Evolutionary conservation across 35 echinoderm and acorn worm genomes (phyloP).

Genomic region (Amphiura filiformis): DNA sequence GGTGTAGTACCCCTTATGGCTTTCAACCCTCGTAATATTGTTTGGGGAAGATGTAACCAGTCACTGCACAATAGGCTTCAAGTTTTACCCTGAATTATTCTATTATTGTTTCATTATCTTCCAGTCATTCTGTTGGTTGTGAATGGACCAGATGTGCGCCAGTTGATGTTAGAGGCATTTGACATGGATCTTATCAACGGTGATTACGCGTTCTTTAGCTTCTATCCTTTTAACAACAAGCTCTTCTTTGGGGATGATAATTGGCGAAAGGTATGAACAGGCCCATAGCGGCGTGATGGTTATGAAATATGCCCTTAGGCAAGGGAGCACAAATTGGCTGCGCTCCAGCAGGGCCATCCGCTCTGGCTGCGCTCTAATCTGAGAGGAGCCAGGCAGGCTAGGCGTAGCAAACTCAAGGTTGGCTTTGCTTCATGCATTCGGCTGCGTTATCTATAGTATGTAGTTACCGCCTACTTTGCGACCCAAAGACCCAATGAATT

Average conservation of each 20-base stretch:
- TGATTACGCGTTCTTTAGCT: slow-evolving; percentile 92
- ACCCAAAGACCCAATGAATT: too few species aligned
- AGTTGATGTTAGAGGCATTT: slow-evolving; percentile 80
- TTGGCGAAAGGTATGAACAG: slow-evolving; percentile 44
- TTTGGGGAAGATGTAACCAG: neutral
- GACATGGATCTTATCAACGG: slow-evolving; percentile 59
- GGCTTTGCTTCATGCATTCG: neutral
- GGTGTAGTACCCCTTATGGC: neutral
- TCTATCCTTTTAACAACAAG: slow-evolving; percentile 71
- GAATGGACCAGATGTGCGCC: slow-evolving; percentile 56
- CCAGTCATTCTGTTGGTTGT: slow-evolving; percentile 86
- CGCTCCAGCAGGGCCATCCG: too few species aligned
- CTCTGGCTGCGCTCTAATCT: too few species aligned
- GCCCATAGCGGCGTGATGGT: too few species aligned
- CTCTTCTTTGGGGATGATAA: slow-evolving; percentile 53
- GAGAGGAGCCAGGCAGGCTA: too few species aligned
- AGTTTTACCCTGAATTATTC: neutral
- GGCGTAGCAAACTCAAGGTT: neutral
- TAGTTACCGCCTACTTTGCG: too few species aligned
- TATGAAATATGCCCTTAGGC: neutral
- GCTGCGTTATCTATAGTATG: neutral
- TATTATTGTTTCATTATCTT: neutral
- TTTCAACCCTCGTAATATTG: neutral
- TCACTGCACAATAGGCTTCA: neutral
- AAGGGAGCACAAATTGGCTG: too few species aligned